Conservation (phyloP, 2,797 vertebrate genomes). For the Pantherophis alleghaniensis region DNA sequence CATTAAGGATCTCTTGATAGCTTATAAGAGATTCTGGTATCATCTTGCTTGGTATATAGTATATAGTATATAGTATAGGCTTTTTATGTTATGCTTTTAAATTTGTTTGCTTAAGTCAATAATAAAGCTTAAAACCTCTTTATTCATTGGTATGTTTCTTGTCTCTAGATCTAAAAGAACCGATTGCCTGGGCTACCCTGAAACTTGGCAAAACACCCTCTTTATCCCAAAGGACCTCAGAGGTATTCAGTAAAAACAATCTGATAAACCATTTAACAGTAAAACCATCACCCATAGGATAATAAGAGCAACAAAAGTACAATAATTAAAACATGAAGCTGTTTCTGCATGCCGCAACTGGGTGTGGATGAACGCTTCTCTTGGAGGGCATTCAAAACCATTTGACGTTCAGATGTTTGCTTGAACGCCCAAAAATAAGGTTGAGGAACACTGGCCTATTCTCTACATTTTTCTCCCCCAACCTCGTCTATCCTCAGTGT, state of each 20-base stretch:
- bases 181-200: background rate
- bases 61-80: background rate
- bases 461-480: background rate
- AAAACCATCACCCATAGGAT: background rate
- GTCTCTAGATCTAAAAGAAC: background rate
- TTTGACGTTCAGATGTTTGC: background rate
- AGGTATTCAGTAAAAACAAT: background rate
- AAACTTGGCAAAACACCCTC: background rate
- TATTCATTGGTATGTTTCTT: too few species aligned
- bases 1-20: background rate
- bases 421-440: background rate
- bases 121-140: background rate
- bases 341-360: background rate
- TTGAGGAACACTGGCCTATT: background rate
- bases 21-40: background rate
- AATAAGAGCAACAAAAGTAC: background rate
- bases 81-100: background rate
- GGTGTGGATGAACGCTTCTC: background rate
- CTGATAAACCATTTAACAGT: background rate
- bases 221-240: background rate
- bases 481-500: background rate
- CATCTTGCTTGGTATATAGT: background rate
- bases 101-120: background rate
- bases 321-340: background rate
- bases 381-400: background rate